These are phyloP conservation scores for Drosophila baimaii DNA, from an alignment of 1,140 invertebrate species.

Conservation along the genomic window DNA sequence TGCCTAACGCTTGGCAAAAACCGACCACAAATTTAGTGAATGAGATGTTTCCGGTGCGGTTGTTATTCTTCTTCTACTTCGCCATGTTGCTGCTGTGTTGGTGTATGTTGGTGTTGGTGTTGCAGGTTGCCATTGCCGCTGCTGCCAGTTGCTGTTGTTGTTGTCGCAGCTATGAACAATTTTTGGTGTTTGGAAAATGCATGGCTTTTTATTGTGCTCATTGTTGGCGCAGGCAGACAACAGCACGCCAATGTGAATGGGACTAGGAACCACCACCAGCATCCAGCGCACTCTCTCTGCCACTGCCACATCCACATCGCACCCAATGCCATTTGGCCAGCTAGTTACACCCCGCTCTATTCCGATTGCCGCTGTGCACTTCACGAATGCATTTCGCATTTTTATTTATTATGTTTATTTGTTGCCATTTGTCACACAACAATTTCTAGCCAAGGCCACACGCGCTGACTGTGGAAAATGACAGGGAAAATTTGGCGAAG, in stretches of 20 bases:
- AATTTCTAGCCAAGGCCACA: slow-evolving; percentile 63
- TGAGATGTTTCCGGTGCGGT: slow-evolving; percentile 82
- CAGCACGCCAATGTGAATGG: slow-evolving; percentile 60
- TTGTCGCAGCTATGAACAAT: slow-evolving; percentile 56
- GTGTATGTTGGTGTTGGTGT: slow-evolving; percentile 20
- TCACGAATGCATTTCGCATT: slow-evolving; percentile 68
- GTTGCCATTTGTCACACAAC: slow-evolving; percentile 76
- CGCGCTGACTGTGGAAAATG: slow-evolving; percentile 13
- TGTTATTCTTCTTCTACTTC: slow-evolving; percentile 62
- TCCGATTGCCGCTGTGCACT: slow-evolving; percentile 40
- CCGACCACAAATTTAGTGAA: slow-evolving; percentile 82
- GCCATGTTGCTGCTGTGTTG: slow-evolving; percentile 10
- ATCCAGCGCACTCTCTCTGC: not conserved
- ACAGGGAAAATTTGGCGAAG: slow-evolving; percentile 18
- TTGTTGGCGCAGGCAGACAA: slow-evolving; percentile 63
- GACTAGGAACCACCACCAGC: slow-evolving; percentile 9
- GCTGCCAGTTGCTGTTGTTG: slow-evolving; percentile 32
- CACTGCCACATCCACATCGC: not conserved
- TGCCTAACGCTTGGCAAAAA: slow-evolving; percentile 78
- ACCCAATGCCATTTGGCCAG: slow-evolving; percentile 46
- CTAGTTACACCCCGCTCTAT: slow-evolving; percentile 60
- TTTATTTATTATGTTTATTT: slow-evolving; percentile 83
- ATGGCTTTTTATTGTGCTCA: slow-evolving; percentile 82
- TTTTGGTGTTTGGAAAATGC: slow-evolving; percentile 83
- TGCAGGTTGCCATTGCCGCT: slow-evolving; percentile 31